Conservation (phyloP, 1,140 invertebrate genomes). For the Solen grandis region DNA sequence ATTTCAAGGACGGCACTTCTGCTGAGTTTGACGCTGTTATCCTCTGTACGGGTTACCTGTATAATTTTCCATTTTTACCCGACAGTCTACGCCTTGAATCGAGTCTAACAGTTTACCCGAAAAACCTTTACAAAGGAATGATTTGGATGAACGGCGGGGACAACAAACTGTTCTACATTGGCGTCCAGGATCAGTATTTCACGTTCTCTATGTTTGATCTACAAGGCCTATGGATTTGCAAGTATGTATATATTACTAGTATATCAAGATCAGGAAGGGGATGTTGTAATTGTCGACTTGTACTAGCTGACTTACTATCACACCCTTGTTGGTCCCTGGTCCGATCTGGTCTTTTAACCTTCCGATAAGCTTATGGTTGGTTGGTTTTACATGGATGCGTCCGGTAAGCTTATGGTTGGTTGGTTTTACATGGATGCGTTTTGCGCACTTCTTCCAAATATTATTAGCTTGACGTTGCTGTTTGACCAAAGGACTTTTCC, state of each 20-base stretch:
- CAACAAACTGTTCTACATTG: conserved; percentile 51
- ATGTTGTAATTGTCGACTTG: not conserved
- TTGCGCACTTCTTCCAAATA: too few relatives aligned
- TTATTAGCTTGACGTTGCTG: too few relatives aligned
- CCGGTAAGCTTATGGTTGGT: too few relatives aligned
- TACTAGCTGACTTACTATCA: too few relatives aligned
- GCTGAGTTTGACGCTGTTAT: conserved; percentile 50
- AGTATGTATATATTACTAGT: too few relatives aligned
- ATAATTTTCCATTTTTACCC: conserved; percentile 37
- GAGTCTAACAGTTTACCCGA: conserved; percentile 1
- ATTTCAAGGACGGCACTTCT: conserved; percentile 50
- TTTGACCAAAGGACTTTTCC: too few relatives aligned
- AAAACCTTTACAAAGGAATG: conserved; percentile 48
- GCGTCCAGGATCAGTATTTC: conserved; percentile 46
- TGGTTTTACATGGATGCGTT: too few relatives aligned
- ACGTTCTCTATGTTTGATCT: conserved; percentile 53
- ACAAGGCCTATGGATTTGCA: conserved; percentile 47
- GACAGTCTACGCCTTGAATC: conserved; percentile 37
- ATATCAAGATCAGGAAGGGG: too few relatives aligned
- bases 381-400: too few relatives aligned
- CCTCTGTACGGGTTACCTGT: conserved; percentile 42
- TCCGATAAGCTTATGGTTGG: too few relatives aligned
- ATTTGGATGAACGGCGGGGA: conserved; percentile 44
- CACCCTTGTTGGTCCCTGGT: too few relatives aligned
- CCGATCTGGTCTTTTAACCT: too few relatives aligned